Evolutionary conservation across 2,113 vertebrate genomes (phyloP), one percentile per base, ranked within the genome.

Genomic region (Toxostoma redivivum): DNA sequence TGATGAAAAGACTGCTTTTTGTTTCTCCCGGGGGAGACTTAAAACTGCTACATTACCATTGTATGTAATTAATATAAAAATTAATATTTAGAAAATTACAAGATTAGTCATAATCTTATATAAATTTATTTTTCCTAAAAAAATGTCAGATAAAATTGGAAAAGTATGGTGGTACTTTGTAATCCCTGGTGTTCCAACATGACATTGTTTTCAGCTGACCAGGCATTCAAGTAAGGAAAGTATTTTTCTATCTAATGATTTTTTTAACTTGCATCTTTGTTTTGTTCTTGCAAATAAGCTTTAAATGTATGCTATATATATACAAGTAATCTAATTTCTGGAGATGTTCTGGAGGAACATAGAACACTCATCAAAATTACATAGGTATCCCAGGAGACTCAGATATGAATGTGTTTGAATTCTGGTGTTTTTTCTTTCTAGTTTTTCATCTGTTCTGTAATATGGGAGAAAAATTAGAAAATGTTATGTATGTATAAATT

Each of bases 11-110:
- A 8, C 1, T 14, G 2, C 0, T 1, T 54, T 61, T 86, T 88
- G 1, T 47, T 79, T 53, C 24, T 76, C 13, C 7, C 27, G 7
- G 7, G 44, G 54, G 15, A 56, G 9, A 48, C 37, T 82, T 48
- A 31, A 86, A 80, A 65, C 5, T 2, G 1, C 8, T n/a, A 5
- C 4, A 4, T 56, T 17, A 11, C 2, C 5, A 25, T 2, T 72
- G 3, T 28, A 31, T 61, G 5, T 35, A 44, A 24, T 53, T 57
- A 31, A 45, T 38, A 40, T 24, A 5, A 35, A 38, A 47, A 24
- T 53, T 61, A 31, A 45, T 40, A 42, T 24, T 40, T 4, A 35
- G 64, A 3, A n/a, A 21, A 3, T 7, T 27, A 31, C 1, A 53
- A 53, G 71, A 45, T 28, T n/a, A 31, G 6, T 61, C 5, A 53